These are phyloP conservation scores for Brachypodius melanocephalos DNA, from an alignment of 2,113 vertebrate genomes.

Conservation along the genomic window DNA sequence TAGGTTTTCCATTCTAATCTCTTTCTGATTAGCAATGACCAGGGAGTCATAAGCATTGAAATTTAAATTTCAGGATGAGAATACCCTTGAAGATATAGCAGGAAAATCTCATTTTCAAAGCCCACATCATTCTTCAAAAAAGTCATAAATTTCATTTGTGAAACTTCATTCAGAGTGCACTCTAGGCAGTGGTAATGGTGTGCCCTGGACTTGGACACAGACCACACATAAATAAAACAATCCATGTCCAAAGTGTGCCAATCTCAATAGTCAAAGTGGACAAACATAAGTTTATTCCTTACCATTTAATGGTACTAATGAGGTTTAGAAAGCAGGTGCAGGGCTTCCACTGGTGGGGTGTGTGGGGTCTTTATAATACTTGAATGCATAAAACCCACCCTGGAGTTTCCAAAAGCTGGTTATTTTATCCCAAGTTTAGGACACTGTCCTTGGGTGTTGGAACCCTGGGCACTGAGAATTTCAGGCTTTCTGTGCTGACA, in stretches of 20 bases:
- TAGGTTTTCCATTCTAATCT: background rate
- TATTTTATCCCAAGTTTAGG: background rate
- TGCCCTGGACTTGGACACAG: background rate
- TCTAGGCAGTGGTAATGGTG: background rate
- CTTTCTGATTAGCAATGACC: background rate
- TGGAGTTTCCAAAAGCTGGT: background rate
- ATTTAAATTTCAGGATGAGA: background rate
- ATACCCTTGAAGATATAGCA: background rate
- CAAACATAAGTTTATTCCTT: background rate
- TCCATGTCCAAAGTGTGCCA: background rate
- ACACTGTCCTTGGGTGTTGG: background rate
- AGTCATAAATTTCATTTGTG: background rate
- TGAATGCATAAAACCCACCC: background rate
- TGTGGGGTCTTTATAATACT: background rate
- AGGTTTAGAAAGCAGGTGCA: background rate
- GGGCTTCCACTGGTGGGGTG: background rate
- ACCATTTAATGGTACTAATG: background rate
- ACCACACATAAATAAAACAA: background rate
- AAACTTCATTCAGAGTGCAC: background rate
- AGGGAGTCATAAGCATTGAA: background rate
- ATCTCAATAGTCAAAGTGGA: fast-evolving
- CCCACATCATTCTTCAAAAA: background rate
- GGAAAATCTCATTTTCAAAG: background rate
- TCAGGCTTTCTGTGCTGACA: too few species aligned
- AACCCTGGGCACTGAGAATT: too few species aligned